These are phyloP conservation scores for Melitaea cinxia DNA, from an alignment of 1,140 invertebrate genomes.

Conservation along the genomic window DNA sequence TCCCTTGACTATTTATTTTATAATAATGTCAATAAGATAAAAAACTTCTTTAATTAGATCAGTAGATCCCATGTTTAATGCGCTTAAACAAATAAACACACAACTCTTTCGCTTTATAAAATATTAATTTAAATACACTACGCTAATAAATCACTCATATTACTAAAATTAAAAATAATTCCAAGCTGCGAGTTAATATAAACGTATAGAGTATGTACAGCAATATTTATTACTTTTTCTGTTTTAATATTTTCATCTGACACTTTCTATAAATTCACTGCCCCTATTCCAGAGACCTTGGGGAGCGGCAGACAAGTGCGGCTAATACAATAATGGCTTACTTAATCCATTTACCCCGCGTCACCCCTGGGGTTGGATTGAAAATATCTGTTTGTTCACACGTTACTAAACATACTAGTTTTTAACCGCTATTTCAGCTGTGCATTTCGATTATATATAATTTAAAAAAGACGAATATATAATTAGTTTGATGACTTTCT, in stretches of 20 bases:
- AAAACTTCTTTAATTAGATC: too few relatives aligned
- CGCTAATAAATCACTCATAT: too few relatives aligned
- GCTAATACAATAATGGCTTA: constrained; percentile 36
- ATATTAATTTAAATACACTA: too few relatives aligned
- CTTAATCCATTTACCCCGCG: constrained; percentile 39
- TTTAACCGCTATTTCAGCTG: neutral
- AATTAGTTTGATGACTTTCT: too few relatives aligned
- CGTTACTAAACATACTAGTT: constrained; percentile 1
- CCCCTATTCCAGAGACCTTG: constrained; percentile 20
- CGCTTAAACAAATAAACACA: too few relatives aligned
- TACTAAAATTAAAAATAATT: too few relatives aligned
- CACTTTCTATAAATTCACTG: constrained; percentile 7
- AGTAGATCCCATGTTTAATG: too few relatives aligned
- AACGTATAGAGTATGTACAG: too few relatives aligned
- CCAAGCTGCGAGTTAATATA: too few relatives aligned
- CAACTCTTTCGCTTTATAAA: too few relatives aligned
- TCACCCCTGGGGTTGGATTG: constrained; percentile 17
- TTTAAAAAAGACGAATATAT: neutral
- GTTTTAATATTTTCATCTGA: neutral
- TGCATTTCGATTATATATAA: neutral
- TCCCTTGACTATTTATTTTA: too few relatives aligned
- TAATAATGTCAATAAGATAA: too few relatives aligned
- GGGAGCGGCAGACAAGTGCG: constrained; percentile 37
- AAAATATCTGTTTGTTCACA: constrained; percentile 28
- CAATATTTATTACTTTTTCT: neutral